Evolutionary conservation across 2,888 invertebrate genomes (phyloP), one percentile per base, ranked within the genome.

Genomic region (Drosophila demipolita): DNA sequence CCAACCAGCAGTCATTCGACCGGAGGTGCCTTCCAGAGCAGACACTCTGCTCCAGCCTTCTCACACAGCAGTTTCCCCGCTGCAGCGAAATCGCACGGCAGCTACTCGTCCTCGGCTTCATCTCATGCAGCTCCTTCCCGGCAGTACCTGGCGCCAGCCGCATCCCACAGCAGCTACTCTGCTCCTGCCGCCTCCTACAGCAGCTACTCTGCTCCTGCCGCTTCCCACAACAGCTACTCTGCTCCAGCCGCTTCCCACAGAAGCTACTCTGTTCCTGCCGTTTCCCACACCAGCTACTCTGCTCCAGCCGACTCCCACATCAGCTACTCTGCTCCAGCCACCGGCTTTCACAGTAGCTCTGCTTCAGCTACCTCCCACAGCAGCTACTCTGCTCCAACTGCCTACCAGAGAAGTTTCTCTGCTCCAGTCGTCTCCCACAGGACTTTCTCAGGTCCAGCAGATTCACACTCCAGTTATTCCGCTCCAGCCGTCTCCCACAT

Each of bases 121-220:
- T 2, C 45, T 0, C 35, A 64, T 3, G 64, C 75, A n/a, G 55
- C 80, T 12, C 78, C 78, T 8, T 66, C 80, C 0, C 63, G 66
- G 1, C 66, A 80, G 26, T 80, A 78, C 26, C 32, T 75, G 7
- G 78, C 66, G 8, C 69, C 80, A 42, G 70, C 78, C 6, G 63
- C 42, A 0, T 57, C 65, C 1, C 63, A 54, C 0, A 67, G 45
- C 23, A 29, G 29, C 29, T 29, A 29, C 29, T 29, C 29, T 29
- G 48, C 66, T 2, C 38, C 49, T 12, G 62, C 62, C 2, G 38
- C 17, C 8, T 64, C 75, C 1, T 49, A 54, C 26, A 45, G 8
- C n/a, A 57, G 15, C 3, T 76, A 40, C 29, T 60, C 76, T 0
- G 68, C 75, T 20, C 66, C 76, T 3, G 62, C 40, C 1, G 45